Conservation (phyloP, 1,140 invertebrate genomes). For the Marisa cornuarietis region DNA sequence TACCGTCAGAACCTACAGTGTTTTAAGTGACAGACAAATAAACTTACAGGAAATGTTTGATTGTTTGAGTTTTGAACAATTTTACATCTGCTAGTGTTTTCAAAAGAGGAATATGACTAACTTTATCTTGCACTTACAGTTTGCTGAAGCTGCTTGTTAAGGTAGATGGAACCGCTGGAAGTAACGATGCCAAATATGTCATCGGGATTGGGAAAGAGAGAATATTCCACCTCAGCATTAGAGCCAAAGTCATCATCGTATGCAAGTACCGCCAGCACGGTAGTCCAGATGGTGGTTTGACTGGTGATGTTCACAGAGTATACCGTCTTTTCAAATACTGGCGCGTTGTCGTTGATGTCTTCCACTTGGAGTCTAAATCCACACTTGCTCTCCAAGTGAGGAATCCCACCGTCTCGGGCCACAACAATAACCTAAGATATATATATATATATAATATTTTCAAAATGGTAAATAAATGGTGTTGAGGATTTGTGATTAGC, state of each 20-base stretch:
- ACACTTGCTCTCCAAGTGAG: constrained; percentile 46
- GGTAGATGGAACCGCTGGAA: constrained; percentile 47
- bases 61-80: too few species aligned
- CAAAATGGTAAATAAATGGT: not conserved
- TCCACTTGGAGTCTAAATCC: constrained; percentile 76
- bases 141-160: constrained; percentile 32
- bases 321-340: constrained; percentile 76
- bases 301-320: constrained; percentile 11
- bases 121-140: not conserved
- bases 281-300: not conserved
- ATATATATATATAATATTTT: not conserved
- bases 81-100: too few species aligned
- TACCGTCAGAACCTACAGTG: too few species aligned
- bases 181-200: constrained; percentile 36
- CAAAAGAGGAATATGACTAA: too few species aligned
- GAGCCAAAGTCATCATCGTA: constrained; percentile 53
- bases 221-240: constrained; percentile 51
- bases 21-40: too few species aligned
- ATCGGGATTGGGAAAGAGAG: constrained; percentile 29
- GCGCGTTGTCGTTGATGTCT: constrained; percentile 92
- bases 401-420: constrained; percentile 47
- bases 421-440: constrained; percentile 46
- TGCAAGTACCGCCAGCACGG: constrained; percentile 35
- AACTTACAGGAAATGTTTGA: too few species aligned
- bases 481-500: too few species aligned